These are phyloP conservation scores for Trochalopteron elliotii DNA, from an alignment of 2,113 vertebrate species.

Conservation along the genomic window DNA sequence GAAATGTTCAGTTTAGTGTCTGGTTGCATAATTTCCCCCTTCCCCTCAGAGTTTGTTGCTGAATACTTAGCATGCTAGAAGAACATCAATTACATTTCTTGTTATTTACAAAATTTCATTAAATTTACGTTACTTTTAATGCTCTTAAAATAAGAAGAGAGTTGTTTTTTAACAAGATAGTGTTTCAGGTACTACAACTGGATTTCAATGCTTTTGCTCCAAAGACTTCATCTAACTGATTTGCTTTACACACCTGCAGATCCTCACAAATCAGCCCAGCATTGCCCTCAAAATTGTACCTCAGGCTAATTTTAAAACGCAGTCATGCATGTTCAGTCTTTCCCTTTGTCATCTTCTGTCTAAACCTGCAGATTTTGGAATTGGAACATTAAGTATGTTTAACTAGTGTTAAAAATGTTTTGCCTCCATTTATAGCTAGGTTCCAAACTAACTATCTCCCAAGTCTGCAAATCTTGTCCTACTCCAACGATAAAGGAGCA, in stretches of 20 bases:
- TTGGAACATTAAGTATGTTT: background rate
- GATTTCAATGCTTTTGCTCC: background rate
- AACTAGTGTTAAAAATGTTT: background rate
- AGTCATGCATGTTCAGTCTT: background rate
- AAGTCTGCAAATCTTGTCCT: background rate
- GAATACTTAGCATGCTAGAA: slow-evolving; percentile 10
- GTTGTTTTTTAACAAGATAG: background rate
- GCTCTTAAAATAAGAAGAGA: background rate
- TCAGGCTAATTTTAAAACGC: background rate
- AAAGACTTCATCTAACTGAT: background rate
- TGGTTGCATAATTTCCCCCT: background rate
- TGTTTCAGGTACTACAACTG: background rate
- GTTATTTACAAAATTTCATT: background rate
- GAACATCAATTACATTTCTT: background rate
- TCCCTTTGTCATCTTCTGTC: background rate
- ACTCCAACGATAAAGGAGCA: background rate
- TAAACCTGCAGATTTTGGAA: background rate
- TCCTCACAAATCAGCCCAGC: background rate
- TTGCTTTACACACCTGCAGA: background rate
- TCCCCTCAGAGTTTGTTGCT: slow-evolving; percentile 5
- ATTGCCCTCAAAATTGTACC: background rate
- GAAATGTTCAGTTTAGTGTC: background rate
- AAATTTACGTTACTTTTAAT: background rate
- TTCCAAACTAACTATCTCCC: background rate
- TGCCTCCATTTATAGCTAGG: background rate